Evolutionary conservation across 2,888 invertebrate genomes (phyloP).

Genomic region (Netelia virgata): DNA sequence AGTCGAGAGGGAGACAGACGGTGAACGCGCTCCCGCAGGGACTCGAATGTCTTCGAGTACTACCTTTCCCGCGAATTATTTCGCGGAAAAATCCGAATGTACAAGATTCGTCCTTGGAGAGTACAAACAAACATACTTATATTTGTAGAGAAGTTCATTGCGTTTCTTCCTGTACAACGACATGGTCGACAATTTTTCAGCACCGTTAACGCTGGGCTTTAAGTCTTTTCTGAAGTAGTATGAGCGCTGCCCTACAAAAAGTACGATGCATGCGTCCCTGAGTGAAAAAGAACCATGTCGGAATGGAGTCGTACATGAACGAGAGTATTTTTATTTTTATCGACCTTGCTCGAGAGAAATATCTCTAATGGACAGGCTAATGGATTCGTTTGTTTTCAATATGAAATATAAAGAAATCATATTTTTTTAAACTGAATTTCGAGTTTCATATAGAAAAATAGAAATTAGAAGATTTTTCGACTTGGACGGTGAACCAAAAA

Average conservation of each 20-base stretch:
- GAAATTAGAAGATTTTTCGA: too few species aligned
- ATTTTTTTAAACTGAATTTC: too few species aligned
- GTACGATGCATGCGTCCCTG: background rate
- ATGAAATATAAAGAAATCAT: too few species aligned
- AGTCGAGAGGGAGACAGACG: conserved; percentile 13
- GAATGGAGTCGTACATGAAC: too few species aligned
- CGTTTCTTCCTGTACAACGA: conserved; percentile 7
- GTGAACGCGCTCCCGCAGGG: conserved; percentile 42
- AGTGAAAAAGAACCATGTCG: too few species aligned
- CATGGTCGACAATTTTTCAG: background rate
- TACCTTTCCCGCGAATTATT: background rate
- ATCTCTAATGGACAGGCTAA: too few species aligned
- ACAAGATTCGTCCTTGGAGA: conserved; percentile 26
- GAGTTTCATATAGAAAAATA: too few species aligned
- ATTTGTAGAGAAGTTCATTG: conserved; percentile 2
- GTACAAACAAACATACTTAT: conserved; percentile 21
- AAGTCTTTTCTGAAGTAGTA: background rate
- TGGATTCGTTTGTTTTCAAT: too few species aligned
- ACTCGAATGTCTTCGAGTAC: conserved; percentile 34
- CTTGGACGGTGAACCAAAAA: too few species aligned
- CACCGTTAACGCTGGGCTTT: background rate
- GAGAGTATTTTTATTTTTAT: too few species aligned
- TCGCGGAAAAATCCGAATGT: conserved; percentile 33
- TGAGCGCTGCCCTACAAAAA: background rate
- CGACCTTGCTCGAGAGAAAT: too few species aligned